Percentiles rank a stretch among this genome's conserved stretches.
phyloP scores from a whole-genome alignment of 2,113 vertebrate species.

The Leuciscus idus region DNA sequence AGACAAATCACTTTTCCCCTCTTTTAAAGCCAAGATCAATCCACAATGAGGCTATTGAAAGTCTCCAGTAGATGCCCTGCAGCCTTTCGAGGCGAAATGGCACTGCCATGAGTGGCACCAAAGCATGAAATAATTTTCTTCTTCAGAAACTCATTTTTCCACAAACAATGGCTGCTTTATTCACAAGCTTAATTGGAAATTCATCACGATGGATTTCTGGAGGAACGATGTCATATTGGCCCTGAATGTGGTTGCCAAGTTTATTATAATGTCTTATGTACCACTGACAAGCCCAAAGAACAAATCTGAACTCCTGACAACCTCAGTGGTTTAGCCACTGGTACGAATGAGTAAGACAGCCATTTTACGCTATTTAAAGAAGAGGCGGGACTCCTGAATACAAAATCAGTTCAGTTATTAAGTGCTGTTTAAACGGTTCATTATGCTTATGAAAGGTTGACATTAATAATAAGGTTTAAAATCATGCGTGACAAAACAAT shows the following conservation, averaged over 20 bases:
- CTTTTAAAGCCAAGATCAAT: conserved; percentile 37
- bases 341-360: not conserved
- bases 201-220: conserved; percentile 51
- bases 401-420: not conserved
- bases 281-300: not conserved
- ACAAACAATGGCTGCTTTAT: conserved; percentile 62
- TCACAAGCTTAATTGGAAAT: conserved; percentile 63
- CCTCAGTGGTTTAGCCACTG: not conserved
- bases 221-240: conserved; percentile 39
- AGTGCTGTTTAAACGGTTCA: not conserved
- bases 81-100: conserved; percentile 47
- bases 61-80: conserved; percentile 37
- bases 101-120: conserved; percentile 46
- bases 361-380: conserved; percentile 5
- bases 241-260: conserved; percentile 12
- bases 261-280: conserved; percentile 26
- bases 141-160: conserved; percentile 60
- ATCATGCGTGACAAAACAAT: not conserved
- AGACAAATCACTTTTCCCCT: conserved; percentile 13
- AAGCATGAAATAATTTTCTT: conserved; percentile 42
- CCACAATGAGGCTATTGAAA: conserved; percentile 45
- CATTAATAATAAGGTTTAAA: not conserved
- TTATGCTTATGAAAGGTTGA: not conserved
- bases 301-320: conserved; percentile 35
- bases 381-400: not conserved